Percentiles rank a stretch among this genome's conserved stretches.
phyloP scores from a whole-genome alignment of 2,797 vertebrate genomes.

The Xerus rutilus region DNA sequence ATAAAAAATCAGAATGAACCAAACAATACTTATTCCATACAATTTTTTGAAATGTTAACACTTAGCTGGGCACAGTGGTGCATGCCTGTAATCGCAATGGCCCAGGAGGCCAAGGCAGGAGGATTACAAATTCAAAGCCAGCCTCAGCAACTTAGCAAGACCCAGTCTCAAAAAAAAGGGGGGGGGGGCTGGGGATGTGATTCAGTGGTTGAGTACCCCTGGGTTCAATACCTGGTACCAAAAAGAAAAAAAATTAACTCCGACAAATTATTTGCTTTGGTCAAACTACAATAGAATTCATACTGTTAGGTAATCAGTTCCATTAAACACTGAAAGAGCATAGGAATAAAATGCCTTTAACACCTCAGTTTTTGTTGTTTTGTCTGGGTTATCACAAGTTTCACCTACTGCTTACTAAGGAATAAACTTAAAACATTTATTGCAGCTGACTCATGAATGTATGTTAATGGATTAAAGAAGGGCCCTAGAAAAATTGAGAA shows the following conservation, averaged over 20 bases:
- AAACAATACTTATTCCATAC: background rate
- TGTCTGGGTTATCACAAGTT: background rate
- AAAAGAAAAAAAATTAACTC: background rate
- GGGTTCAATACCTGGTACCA: background rate
- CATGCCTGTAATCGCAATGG: no score
- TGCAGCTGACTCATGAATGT: slow-evolving; percentile 22
- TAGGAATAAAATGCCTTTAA: slow-evolving; percentile 1
- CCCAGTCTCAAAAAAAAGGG: background rate
- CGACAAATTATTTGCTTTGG: slow-evolving; percentile 35
- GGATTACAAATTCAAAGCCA: background rate
- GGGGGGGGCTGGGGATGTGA: background rate
- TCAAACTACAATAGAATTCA: slow-evolving; percentile 25
- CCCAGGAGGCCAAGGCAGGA: background rate
- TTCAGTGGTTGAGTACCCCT: background rate
- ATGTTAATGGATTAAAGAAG: background rate
- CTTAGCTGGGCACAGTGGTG: background rate
- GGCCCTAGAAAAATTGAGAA: slow-evolving; percentile 35
- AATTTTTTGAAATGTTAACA: slow-evolving; percentile 37
- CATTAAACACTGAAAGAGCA: background rate
- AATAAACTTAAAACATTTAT: slow-evolving; percentile 45
- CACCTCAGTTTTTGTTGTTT: background rate
- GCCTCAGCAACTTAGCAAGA: background rate
- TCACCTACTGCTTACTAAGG: slow-evolving; percentile 13
- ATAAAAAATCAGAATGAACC: background rate
- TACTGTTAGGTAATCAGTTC: background rate